Evolutionary conservation across 37 sponge, comb jelly and placozoan genomes (phyloP), one percentile per base, ranked within the genome.

Genomic region (Chondrosia reniformis): DNA sequence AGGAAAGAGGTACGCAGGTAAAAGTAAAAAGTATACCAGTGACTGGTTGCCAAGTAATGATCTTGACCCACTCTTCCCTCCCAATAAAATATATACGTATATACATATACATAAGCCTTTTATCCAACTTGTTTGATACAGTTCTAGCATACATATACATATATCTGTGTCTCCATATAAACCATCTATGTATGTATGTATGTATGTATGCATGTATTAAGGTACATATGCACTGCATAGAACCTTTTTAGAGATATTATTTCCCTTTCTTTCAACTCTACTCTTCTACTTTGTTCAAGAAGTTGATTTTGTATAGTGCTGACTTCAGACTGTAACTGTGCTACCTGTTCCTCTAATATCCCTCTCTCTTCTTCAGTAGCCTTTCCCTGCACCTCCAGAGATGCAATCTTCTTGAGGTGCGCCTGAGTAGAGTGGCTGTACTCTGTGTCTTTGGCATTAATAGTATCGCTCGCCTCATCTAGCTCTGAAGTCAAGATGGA

Each of bases 381-480:
- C 58, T 74, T 63, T 58, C 67, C 41, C 32, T 80, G 24, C 19
- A 76, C 86, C 17, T 31, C 67, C 46, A 2, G 15, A 45, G 65
- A 55, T 33, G 80, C 86, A n/a, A 67, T 0, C 5, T 21, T 24
- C 77, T 40, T 31, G 56, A 65, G 43, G 2, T 80, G 81, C n/a
- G 39, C 45, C 21, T 33, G 64, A 39, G 46, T 63, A 55, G 74
- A 19, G 57, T 86, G 75, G 37, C 65, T 80, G 69, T 80, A 3
- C n/a, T 73, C 74, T 17, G 3, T 22, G 2, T 73, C 74, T 7
- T 36, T 43, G n/a, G 45, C 8, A 22, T 76, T 64, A 25, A 19
- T 69, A 37, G 76, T 57, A 0, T 64, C 82, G 8, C 31, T 27
- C 52, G 57, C 15, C 55, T 86, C 74, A 32, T 81, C 82, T 46